These are phyloP conservation scores for Hyalella azteca DNA, from an alignment of 2,888 invertebrate species.

Conservation along the genomic window DNA sequence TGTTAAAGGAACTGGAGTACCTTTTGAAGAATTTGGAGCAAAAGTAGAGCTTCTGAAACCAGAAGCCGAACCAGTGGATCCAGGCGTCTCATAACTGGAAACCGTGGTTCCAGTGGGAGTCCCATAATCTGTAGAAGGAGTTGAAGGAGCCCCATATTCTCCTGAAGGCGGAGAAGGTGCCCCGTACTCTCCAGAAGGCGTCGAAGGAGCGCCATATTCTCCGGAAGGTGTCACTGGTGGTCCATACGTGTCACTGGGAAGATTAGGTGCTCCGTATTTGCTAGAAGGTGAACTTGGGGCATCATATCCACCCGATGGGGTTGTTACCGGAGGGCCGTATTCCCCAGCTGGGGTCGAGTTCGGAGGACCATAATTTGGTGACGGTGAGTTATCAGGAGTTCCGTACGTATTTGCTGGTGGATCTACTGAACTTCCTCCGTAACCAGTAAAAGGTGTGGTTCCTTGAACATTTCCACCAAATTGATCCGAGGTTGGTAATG, in stretches of 20 bases:
- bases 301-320: background rate
- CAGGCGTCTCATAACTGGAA: background rate
- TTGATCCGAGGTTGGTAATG: background rate
- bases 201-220: background rate
- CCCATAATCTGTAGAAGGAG: background rate
- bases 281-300: background rate
- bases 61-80: background rate
- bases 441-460: background rate
- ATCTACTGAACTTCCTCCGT: background rate
- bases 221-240: background rate
- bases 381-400: background rate
- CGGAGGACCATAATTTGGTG: background rate
- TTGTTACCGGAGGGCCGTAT: background rate
- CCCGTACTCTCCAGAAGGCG: background rate
- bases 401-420: background rate
- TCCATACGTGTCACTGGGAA: background rate
- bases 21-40: background rate
- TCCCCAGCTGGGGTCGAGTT: background rate
- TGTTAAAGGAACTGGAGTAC: background rate
- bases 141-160: constrained; percentile 10
- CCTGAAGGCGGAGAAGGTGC: background rate
- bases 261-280: background rate
- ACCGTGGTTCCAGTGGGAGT: background rate
- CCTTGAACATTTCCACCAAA: background rate
- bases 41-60: constrained; percentile 11